These are phyloP conservation scores for Microcebus tavaratra DNA, from an alignment of 2,113 vertebrate genomes.

Conservation along the genomic window DNA sequence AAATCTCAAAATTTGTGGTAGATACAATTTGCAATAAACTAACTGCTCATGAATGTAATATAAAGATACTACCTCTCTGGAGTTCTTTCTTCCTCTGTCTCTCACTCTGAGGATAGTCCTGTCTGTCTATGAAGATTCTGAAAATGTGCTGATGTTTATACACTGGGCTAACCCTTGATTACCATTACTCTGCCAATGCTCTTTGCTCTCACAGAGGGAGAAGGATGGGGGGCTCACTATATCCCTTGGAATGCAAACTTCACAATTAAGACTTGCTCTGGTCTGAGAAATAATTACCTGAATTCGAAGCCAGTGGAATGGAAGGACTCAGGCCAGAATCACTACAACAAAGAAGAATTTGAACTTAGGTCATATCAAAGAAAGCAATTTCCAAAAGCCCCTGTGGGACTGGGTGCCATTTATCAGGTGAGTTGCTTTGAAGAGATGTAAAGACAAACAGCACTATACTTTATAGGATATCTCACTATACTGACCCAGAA, in stretches of 20 bases:
- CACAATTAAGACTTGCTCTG: not conserved
- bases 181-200: not conserved
- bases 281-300: slow-evolving; percentile 86
- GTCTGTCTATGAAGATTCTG: not conserved
- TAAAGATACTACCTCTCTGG: not conserved
- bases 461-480: not conserved
- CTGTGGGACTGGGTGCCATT: not conserved
- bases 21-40: not conserved
- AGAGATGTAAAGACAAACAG: not conserved
- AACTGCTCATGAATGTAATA: not conserved
- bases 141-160: not conserved
- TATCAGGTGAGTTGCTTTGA: not conserved
- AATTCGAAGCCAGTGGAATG: slow-evolving; percentile 91
- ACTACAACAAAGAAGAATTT: slow-evolving; percentile 84
- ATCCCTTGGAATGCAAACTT: not conserved
- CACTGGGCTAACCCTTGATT: not conserved
- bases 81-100: not conserved
- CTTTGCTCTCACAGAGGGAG: not conserved
- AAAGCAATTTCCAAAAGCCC: slow-evolving; percentile 46
- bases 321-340: slow-evolving; percentile 95
- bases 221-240: not conserved
- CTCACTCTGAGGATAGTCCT: not conserved
- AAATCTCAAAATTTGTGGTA: not conserved
- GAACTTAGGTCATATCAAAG: slow-evolving; percentile 23
- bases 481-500: not conserved